Conservation (phyloP, 2,888 invertebrate genomes). For the Acanthosepion pharaonis region DNA sequence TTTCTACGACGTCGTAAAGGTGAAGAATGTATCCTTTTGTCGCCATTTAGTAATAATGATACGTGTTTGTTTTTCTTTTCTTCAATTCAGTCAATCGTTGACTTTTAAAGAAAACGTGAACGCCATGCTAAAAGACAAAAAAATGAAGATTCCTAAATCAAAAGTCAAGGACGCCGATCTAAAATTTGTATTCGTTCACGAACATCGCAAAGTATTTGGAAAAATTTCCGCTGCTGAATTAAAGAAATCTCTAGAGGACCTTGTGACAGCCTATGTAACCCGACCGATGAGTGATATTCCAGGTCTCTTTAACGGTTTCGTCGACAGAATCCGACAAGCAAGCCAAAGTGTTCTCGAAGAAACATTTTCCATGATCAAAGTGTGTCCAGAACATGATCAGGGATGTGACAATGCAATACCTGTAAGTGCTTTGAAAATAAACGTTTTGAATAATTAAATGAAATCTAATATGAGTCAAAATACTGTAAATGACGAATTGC, state of each 20-base stretch:
- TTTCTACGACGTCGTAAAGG: too few relatives aligned
- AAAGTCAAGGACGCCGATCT: neutral
- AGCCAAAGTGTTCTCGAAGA: neutral
- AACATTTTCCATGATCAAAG: neutral
- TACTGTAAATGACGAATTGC: too few relatives aligned
- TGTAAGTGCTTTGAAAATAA: neutral
- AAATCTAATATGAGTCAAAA: too few relatives aligned
- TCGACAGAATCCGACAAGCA: neutral
- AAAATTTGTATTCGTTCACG: neutral
- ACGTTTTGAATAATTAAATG: neutral
- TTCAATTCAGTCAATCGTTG: neutral
- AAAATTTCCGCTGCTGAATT: neutral
- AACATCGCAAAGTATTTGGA: neutral
- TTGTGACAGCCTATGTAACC: neutral
- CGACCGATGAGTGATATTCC: neutral
- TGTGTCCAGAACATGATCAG: neutral
- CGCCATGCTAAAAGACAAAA: neutral
- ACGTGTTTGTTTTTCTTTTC: neutral
- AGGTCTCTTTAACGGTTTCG: neutral
- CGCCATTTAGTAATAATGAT: too few relatives aligned
- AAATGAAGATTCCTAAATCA: constrained; percentile 43
- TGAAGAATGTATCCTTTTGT: too few relatives aligned
- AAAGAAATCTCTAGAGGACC: neutral
- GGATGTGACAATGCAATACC: neutral
- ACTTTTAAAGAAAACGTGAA: neutral